phyloP scores from a whole-genome alignment of 2,888 invertebrate genomes.

The Ormyrus nitidulus region DNA sequence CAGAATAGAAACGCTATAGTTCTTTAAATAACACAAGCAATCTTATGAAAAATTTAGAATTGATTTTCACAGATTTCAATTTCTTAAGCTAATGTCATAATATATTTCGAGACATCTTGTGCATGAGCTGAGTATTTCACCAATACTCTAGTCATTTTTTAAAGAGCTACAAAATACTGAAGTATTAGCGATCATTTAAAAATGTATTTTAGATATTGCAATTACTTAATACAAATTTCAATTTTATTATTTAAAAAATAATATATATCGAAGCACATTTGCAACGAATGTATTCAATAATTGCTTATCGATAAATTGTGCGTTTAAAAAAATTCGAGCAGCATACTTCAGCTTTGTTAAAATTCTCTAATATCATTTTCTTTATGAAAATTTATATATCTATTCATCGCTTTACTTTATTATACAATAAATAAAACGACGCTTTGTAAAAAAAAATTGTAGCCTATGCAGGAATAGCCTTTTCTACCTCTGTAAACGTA shows the following conservation, averaged over 20 bases:
- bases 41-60: slow-evolving; percentile 32
- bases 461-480: slow-evolving; percentile 65
- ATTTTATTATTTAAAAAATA: not conserved
- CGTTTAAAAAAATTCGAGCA: slow-evolving; percentile 39
- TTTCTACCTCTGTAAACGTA: slow-evolving; percentile 82
- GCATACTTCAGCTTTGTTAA: slow-evolving; percentile 37
- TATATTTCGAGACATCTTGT: slow-evolving; percentile 40
- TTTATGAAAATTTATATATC: slow-evolving; percentile 51
- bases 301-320: slow-evolving; percentile 40
- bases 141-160: slow-evolving; percentile 48
- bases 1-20: slow-evolving; percentile 29
- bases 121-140: slow-evolving; percentile 47
- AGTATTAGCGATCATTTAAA: slow-evolving; percentile 38
- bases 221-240: slow-evolving; percentile 33
- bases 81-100: slow-evolving; percentile 33
- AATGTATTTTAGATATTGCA: slow-evolving; percentile 36
- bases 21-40: slow-evolving; percentile 28
- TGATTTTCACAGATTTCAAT: slow-evolving; percentile 18
- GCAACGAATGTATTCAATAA: slow-evolving; percentile 16
- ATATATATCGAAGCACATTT: slow-evolving; percentile 26
- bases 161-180: slow-evolving; percentile 55
- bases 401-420: slow-evolving; percentile 30
- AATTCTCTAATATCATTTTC: slow-evolving; percentile 49
- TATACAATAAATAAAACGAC: slow-evolving; percentile 30
- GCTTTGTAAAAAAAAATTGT: slow-evolving; percentile 19